Conservation (phyloP, 2,113 vertebrate genomes). For the Cettia cetti region DNA sequence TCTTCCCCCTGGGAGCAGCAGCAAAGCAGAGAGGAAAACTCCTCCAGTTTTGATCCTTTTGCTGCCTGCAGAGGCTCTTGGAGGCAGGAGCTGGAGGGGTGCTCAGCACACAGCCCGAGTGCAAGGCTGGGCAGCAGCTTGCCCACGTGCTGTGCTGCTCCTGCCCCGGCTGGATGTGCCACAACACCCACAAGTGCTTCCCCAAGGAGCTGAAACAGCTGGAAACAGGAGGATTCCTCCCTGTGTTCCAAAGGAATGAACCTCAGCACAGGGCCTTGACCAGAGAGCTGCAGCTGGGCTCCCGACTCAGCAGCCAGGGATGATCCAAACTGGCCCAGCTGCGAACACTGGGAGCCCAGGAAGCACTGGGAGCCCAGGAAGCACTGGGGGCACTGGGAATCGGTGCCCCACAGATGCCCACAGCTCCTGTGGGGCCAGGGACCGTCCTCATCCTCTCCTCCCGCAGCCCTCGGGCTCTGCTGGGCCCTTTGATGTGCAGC, state of each 20-base stretch:
- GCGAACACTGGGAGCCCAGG: neutral
- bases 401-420: accelerated
- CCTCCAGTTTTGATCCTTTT: neutral
- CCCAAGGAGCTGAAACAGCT: neutral
- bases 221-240: neutral
- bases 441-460: neutral
- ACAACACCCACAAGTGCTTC: neutral
- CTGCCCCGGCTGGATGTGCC: accelerated
- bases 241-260: neutral
- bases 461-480: accelerated
- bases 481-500: neutral
- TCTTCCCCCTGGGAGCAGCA: accelerated
- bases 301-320: accelerated
- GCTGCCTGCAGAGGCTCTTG: neutral
- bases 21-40: neutral
- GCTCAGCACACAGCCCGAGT: neutral
- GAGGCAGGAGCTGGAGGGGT: neutral
- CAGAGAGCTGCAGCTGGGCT: neutral
- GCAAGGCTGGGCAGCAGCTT: neutral
- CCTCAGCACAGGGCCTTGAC: neutral
- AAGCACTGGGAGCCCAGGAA: neutral
- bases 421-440: accelerated
- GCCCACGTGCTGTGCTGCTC: accelerated
- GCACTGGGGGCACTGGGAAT: neutral
- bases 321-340: neutral